Evolutionary conservation across 2,113 vertebrate genomes (phyloP).

Genomic region (Xyrauchen texanus): DNA sequence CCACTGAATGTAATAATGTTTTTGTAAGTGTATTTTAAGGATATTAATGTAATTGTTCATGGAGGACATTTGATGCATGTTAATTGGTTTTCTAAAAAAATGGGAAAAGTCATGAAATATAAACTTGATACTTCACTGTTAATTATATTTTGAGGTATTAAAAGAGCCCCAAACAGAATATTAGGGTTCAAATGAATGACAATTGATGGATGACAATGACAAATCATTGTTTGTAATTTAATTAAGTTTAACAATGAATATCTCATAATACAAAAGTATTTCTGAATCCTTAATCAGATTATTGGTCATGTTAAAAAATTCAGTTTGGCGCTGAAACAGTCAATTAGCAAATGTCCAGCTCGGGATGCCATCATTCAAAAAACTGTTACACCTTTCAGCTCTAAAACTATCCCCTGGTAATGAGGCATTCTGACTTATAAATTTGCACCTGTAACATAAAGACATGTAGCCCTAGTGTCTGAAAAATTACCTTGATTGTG

Average conservation of each 20-base stretch:
- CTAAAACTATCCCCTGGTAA: conserved; percentile 68
- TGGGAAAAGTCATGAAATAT: too few species aligned
- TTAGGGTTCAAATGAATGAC: not conserved
- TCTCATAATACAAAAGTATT: not conserved
- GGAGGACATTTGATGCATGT: too few species aligned
- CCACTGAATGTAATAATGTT: too few species aligned
- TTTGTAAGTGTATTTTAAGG: too few species aligned
- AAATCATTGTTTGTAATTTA: not conserved
- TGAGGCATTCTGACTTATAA: conserved; percentile 83
- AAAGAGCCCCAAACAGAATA: too few species aligned
- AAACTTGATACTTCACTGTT: too few species aligned
- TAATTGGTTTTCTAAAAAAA: too few species aligned
- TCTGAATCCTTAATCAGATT: not conserved
- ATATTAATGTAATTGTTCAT: too few species aligned
- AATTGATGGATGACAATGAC: not conserved
- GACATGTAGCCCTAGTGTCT: conserved; percentile 83
- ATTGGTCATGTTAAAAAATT: conserved; percentile 4
- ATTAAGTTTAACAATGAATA: not conserved
- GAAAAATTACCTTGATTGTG: conserved; percentile 86
- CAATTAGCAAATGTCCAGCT: conserved; percentile 48
- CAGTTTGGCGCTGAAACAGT: conserved; percentile 29
- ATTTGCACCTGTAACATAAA: conserved; percentile 86
- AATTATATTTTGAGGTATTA: too few species aligned
- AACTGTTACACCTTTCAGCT: conserved; percentile 57
- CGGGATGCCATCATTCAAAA: conserved; percentile 36